Percentiles rank a stretch among this genome's conserved stretches.
phyloP scores from a whole-genome alignment of 2,888 invertebrate species.

The Caenorhabditis uteleia region DNA sequence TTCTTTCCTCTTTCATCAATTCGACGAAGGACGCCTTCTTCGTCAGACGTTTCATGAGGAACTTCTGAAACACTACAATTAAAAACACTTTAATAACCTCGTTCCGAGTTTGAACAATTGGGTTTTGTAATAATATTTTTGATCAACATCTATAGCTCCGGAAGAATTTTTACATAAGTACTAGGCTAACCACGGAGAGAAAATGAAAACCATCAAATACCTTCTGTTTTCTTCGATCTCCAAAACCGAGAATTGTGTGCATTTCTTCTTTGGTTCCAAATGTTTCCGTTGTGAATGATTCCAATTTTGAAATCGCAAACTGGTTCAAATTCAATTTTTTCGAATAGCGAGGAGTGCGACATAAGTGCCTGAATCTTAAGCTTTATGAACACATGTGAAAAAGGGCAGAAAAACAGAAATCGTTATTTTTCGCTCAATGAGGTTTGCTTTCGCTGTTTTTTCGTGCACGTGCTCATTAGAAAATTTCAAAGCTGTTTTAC shows the following conservation, averaged over 20 bases:
- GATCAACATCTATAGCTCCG: too few relatives aligned
- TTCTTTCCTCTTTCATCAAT: slow-evolving; percentile 38
- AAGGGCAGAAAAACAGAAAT: too few relatives aligned
- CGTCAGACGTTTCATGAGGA: too few relatives aligned
- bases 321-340: slow-evolving; percentile 27
- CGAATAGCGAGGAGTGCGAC: slow-evolving; percentile 18
- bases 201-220: too few relatives aligned
- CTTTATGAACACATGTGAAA: not conserved
- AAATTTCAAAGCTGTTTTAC: slow-evolving; percentile 4
- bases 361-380: slow-evolving; percentile 15
- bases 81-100: too few relatives aligned
- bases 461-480: not conserved
- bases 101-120: too few relatives aligned
- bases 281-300: slow-evolving; percentile 31
- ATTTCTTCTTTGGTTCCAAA: slow-evolving; percentile 32
- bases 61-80: too few relatives aligned
- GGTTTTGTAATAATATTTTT: too few relatives aligned
- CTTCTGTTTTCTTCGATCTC: slow-evolving; percentile 23
- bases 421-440: not conserved
- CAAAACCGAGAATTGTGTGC: slow-evolving; percentile 30
- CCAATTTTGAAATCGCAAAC: slow-evolving; percentile 41
- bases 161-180: too few relatives aligned
- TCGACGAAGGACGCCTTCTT: slow-evolving; percentile 23
- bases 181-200: too few relatives aligned
- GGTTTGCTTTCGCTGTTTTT: not conserved